These are phyloP conservation scores for Phasia obesa DNA, from an alignment of 2,888 invertebrate species.

Conservation along the genomic window DNA sequence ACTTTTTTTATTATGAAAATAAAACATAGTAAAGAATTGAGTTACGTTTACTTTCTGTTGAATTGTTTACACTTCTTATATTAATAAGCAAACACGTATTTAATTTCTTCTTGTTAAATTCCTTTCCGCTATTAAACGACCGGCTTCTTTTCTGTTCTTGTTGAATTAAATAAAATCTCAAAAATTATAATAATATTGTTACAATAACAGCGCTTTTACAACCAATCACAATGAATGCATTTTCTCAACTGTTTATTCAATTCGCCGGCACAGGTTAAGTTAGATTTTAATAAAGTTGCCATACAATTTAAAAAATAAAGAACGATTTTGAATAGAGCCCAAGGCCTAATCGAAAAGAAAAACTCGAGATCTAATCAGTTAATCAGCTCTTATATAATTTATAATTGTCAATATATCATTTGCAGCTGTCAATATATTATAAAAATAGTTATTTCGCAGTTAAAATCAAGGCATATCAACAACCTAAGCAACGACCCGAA, in stretches of 20 bases:
- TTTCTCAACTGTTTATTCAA: slow-evolving; percentile 60
- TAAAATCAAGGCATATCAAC: too few species aligned
- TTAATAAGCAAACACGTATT: not conserved
- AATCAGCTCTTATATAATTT: too few species aligned
- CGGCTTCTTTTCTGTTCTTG: slow-evolving; percentile 66
- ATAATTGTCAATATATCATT: too few species aligned
- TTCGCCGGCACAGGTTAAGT: slow-evolving; percentile 17
- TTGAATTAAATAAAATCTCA: slow-evolving; percentile 54
- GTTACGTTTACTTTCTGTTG: slow-evolving; percentile 26
- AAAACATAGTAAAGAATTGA: slow-evolving; percentile 9
- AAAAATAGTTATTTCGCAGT: too few species aligned
- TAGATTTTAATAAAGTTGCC: not conserved
- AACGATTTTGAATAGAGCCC: too few species aligned
- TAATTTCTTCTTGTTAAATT: slow-evolving; percentile 3
- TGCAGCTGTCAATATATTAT: too few species aligned
- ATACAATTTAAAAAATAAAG: slow-evolving; percentile 4
- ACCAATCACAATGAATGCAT: slow-evolving; percentile 69
- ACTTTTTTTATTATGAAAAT: slow-evolving; percentile 23
- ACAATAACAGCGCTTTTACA: slow-evolving; percentile 30
- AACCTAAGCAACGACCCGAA: too few species aligned
- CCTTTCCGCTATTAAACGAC: slow-evolving; percentile 37
- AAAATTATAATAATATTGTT: slow-evolving; percentile 35
- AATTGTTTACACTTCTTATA: slow-evolving; percentile 15
- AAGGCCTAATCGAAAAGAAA: too few species aligned
- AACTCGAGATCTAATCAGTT: too few species aligned